phyloP scores from a whole-genome alignment of 2,113 vertebrate species.

The Phalacrocorax carbo region DNA sequence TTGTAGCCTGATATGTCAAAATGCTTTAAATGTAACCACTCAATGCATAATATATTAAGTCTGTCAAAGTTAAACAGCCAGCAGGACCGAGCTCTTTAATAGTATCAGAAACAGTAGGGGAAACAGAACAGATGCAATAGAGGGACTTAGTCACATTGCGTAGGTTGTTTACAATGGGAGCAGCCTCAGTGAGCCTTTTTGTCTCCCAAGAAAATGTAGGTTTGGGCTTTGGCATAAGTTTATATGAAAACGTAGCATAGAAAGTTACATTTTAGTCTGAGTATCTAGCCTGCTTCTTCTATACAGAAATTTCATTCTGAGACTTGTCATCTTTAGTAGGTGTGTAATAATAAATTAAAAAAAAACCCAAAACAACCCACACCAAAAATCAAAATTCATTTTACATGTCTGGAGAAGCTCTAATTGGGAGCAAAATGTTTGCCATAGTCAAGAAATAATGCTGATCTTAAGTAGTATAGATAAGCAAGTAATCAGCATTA shows the following conservation, averaged over 20 bases:
- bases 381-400: neutral
- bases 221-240: neutral
- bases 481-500: neutral
- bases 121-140: rapidly evolving
- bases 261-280: neutral
- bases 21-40: neutral
- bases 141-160: neutral
- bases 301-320: neutral
- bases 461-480: neutral
- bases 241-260: rapidly evolving
- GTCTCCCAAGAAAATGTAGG: neutral
- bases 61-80: no score
- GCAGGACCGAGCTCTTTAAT: neutral
- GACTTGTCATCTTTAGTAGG: neutral
- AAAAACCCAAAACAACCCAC: neutral
- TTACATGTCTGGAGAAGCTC: neutral
- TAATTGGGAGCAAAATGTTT: neutral
- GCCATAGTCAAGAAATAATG: neutral
- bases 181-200: neutral
- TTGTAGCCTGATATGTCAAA: rapidly evolving
- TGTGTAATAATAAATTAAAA: neutral
- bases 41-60: neutral
- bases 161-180: neutral
- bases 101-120: neutral
- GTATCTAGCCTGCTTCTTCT: neutral